Conservation (phyloP, 1,140 invertebrate species). For the Bombus vancouverensis region DNA sequence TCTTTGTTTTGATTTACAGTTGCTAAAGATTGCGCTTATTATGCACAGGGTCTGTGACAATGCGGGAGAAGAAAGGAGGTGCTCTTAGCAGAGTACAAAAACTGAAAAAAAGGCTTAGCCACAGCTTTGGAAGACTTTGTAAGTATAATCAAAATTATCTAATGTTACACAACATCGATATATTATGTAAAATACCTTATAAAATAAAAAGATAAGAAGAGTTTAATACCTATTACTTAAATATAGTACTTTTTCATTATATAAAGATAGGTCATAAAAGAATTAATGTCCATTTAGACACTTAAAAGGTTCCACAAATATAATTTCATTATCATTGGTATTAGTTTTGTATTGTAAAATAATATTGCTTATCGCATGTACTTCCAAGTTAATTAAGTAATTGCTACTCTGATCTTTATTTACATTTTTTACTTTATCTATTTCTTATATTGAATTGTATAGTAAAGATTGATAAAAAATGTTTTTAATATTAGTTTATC, state of each 20-base stretch:
- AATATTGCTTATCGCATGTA: background rate
- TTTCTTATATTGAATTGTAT: background rate
- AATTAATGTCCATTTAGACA: slow-evolving; percentile 1
- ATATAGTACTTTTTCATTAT: background rate
- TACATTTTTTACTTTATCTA: background rate
- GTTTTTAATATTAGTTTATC: background rate
- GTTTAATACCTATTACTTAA: background rate
- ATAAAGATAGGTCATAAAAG: background rate
- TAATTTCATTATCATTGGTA: background rate
- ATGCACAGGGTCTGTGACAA: slow-evolving; percentile 85
- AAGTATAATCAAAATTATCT: slow-evolving; percentile 82
- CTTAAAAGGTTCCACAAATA: background rate
- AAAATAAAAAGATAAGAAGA: background rate
- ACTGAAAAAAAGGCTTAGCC: slow-evolving; percentile 94
- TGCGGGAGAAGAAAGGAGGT: slow-evolving; percentile 95
- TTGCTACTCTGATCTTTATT: background rate
- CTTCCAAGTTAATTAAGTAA: background rate
- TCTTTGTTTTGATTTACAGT: slow-evolving; percentile 40
- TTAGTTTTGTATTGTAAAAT: background rate
- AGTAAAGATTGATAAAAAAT: background rate
- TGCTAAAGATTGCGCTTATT: slow-evolving; percentile 59
- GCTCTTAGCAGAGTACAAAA: slow-evolving; percentile 94
- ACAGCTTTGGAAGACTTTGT: slow-evolving; percentile 96
- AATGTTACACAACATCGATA: background rate
- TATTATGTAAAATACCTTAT: background rate